Percentiles rank a stretch among this genome's conserved stretches.
phyloP scores from a whole-genome alignment of 92 coral and sea anemone genomes.

The Phenganax subtilis region DNA sequence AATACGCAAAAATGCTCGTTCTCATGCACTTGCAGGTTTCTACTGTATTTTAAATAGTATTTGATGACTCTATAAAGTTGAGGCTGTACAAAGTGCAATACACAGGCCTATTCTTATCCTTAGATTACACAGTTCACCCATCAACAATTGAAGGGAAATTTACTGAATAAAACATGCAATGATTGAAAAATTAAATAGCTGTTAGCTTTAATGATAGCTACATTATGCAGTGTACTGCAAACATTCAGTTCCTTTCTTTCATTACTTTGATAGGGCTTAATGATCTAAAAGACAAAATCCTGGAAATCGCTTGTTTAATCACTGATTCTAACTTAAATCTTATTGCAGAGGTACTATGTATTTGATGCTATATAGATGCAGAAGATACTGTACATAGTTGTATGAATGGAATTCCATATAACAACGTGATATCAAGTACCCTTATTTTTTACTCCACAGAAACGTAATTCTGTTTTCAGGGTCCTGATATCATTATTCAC shows the following conservation, averaged over 20 bases:
- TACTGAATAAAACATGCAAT: too few species aligned
- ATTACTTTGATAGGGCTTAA: slow-evolving; percentile 59
- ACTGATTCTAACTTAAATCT: slow-evolving; percentile 85
- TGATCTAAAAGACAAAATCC: slow-evolving; percentile 69
- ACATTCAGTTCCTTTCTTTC: background rate
- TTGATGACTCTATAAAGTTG: too few species aligned
- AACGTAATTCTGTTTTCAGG: slow-evolving; percentile 49
- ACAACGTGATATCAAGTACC: background rate
- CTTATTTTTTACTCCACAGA: background rate
- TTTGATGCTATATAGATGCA: background rate
- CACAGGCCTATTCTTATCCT: too few species aligned
- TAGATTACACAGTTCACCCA: too few species aligned
- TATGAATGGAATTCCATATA: background rate
- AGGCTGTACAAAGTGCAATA: too few species aligned
- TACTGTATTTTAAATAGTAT: too few species aligned
- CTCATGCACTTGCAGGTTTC: too few species aligned
- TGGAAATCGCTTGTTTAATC: slow-evolving; percentile 90
- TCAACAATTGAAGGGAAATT: too few species aligned
- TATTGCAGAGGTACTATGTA: slow-evolving; percentile 69
- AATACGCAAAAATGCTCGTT: too few species aligned
- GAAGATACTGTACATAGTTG: background rate
- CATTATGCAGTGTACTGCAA: background rate
- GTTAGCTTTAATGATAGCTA: too few species aligned
- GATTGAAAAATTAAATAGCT: too few species aligned
- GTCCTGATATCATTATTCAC: slow-evolving; percentile 81